Evolutionary conservation across 2,797 vertebrate species (phyloP), one percentile per base, ranked within the genome.

Genomic region (Octomys mimax): DNA sequence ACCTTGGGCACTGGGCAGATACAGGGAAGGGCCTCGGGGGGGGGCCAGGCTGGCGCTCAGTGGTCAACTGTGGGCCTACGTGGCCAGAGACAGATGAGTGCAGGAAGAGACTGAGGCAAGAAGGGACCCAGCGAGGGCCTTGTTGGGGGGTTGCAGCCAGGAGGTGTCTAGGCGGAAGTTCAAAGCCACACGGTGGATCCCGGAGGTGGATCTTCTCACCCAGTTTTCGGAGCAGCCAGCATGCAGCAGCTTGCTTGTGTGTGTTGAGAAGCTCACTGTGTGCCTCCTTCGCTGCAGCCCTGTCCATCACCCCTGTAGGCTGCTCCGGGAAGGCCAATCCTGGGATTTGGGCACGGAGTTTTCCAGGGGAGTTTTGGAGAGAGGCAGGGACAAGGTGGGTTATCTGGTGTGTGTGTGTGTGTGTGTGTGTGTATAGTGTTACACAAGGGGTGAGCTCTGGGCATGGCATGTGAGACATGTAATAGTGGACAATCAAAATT

Each of bases 81-180:
- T 46, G 46, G 79, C 42, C 68, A 66, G 59, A 87, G n/a, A 31
- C 49, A 62, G 73, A 36, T 78, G 57, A 22, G 6, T 36, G 8
- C 19, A 59, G 46, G 46, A 87, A 61, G 49, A 92, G 62, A 85
- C 54, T 92, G 78, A 92, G 89, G 78, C 89, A 89, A 92, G 77
- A 82, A 90, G 83, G 8, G 61, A 49, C 57, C 36, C 39, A 21
- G 22, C 11, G 85, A 49, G 78, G 36, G 11, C 36, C 26, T 64
- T 52, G 46, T 87, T 26, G 62, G 52, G 39, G 49, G 61, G 49
- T 71, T 61, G 82, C 31, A 93, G 62, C 62, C 42, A 39, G 31
- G 33, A 54, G 77, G 33, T 7, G 28, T 33, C 26, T 31, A 86
- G 62, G 62, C 61, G 59, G 57, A 91, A 81, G 33, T 78, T 28